These are phyloP conservation scores for Hydrotaea diabolus DNA, from an alignment of 2,888 invertebrate species.

Conservation along the genomic window DNA sequence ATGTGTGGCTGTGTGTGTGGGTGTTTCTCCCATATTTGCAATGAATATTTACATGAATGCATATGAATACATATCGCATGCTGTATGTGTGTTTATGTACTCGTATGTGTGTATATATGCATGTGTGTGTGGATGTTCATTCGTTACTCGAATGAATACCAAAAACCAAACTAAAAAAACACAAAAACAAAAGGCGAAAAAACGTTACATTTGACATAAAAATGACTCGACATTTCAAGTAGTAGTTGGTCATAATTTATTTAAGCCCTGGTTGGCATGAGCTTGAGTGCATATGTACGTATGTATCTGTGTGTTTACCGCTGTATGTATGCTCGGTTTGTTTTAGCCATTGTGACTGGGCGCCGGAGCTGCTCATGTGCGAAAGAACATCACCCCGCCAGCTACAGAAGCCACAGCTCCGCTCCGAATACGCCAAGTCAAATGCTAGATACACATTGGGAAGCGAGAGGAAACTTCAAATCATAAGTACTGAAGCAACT, in stretches of 20 bases:
- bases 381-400: neutral
- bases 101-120: no score
- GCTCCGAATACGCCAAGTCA: neutral
- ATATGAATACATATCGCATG: slow-evolving; percentile 16
- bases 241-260: slow-evolving; percentile 63
- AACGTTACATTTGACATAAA: slow-evolving; percentile 46
- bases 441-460: neutral
- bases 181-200: neutral
- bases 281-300: slow-evolving; percentile 46
- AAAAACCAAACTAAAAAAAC: neutral
- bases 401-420: no score
- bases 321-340: slow-evolving; percentile 34
- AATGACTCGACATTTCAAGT: slow-evolving; percentile 52
- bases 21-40: slow-evolving; percentile 14
- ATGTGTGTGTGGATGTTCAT: no score
- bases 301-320: no score
- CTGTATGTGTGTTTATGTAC: neutral
- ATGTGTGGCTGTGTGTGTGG: no score
- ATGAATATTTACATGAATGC: slow-evolving; percentile 49
- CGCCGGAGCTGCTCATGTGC: slow-evolving; percentile 10
- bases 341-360: slow-evolving; percentile 16
- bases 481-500: neutral
- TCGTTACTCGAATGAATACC: slow-evolving; percentile 6
- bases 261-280: slow-evolving; percentile 61
- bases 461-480: neutral